These are phyloP conservation scores for Phaethon lepturus DNA, from an alignment of 2,113 vertebrate species.

Conservation along the genomic window DNA sequence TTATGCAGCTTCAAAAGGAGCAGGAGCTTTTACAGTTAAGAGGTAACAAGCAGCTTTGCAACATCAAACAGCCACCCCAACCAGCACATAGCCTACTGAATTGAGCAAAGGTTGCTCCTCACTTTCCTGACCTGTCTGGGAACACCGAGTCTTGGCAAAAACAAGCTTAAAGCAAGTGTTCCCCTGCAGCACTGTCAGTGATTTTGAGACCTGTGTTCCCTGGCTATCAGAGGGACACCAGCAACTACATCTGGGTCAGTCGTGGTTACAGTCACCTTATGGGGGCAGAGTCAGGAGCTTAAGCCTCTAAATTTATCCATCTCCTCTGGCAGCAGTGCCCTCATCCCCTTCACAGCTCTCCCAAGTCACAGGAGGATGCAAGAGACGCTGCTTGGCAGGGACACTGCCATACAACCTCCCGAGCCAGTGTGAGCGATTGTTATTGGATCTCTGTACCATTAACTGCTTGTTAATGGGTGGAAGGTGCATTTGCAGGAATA, in stretches of 20 bases:
- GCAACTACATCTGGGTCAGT: neutral
- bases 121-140: neutral
- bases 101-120: neutral
- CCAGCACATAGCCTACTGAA: neutral
- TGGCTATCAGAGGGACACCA: neutral
- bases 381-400: neutral
- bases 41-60: neutral
- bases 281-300: neutral
- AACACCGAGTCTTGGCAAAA: neutral
- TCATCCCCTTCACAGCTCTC: neutral
- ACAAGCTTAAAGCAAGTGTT: neutral
- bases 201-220: neutral
- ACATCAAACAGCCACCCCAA: neutral
- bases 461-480: slow-evolving; percentile 23
- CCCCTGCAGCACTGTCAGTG: neutral
- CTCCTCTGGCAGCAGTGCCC: neutral
- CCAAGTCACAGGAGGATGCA: neutral
- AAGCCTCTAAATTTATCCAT: neutral
- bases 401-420: neutral
- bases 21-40: neutral
- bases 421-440: neutral
- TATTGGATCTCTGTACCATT: slow-evolving; percentile 11
- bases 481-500: slow-evolving; percentile 24
- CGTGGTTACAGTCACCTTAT: fast-evolving
- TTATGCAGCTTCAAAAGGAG: slow-evolving; percentile 1